Conservation (phyloP, 2,888 invertebrate species). For the Pinctada fucata region DNA sequence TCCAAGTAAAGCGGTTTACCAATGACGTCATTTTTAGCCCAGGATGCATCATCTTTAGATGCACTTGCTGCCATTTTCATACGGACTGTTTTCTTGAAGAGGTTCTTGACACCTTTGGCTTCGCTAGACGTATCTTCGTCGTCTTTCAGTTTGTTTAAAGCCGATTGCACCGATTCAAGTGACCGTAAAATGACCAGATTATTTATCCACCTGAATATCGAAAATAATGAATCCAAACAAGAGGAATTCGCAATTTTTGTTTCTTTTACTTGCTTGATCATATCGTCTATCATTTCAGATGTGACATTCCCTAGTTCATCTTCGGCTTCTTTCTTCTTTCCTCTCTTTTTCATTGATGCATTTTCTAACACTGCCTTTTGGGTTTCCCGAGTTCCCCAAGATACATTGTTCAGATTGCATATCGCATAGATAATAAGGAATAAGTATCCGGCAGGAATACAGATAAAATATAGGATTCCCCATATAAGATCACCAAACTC, state of each 20-base stretch:
- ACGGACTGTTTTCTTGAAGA: neutral
- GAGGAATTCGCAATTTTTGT: slow-evolving; percentile 18
- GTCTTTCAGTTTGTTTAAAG: slow-evolving; percentile 30
- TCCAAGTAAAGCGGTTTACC: slow-evolving; percentile 30
- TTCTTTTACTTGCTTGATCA: slow-evolving; percentile 34
- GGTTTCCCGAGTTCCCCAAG: slow-evolving; percentile 93
- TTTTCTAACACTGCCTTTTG: slow-evolving; percentile 34
- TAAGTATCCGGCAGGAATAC: slow-evolving; percentile 96
- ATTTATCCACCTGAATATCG: slow-evolving; percentile 38
- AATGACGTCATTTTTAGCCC: slow-evolving; percentile 15
- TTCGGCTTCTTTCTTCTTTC: slow-evolving; percentile 33
- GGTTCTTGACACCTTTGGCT: neutral
- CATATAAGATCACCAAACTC: slow-evolving; percentile 81
- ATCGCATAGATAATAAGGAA: slow-evolving; percentile 92
- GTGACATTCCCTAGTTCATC: slow-evolving; percentile 31
- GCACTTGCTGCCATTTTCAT: neutral
- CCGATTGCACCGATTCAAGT: slow-evolving; percentile 30
- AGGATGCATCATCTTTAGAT: slow-evolving; percentile 23
- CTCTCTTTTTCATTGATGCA: slow-evolving; percentile 6
- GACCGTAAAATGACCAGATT: slow-evolving; percentile 34
- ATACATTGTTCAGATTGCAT: slow-evolving; percentile 93
- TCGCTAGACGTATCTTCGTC: neutral
- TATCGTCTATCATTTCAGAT: slow-evolving; percentile 27
- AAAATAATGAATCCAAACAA: slow-evolving; percentile 27
- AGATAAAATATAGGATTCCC: slow-evolving; percentile 87